phyloP scores from a whole-genome alignment of 2,888 invertebrate species.

The Scaptomyza caliginosa region DNA sequence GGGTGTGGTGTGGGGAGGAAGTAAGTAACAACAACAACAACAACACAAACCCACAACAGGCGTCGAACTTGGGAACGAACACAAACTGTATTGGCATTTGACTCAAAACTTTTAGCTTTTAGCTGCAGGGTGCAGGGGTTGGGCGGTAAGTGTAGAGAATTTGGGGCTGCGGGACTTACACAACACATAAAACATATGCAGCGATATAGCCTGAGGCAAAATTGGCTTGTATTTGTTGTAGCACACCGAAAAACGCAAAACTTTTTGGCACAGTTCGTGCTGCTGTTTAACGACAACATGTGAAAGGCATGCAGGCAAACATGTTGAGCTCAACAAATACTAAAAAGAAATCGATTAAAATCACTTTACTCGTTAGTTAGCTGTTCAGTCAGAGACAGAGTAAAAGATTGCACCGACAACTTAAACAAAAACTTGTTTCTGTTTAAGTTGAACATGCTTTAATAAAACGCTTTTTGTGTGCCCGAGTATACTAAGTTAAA shows the following conservation, averaged over 20 bases:
- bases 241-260: slow-evolving; percentile 63
- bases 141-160: not conserved
- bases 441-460: not conserved
- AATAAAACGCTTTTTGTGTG: not conserved
- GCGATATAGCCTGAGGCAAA: slow-evolving; percentile 40
- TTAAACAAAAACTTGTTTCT: not conserved
- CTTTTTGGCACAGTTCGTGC: slow-evolving; percentile 69
- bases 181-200: slow-evolving; percentile 58
- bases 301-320: slow-evolving; percentile 35
- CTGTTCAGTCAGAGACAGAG: slow-evolving; percentile 15
- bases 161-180: slow-evolving; percentile 4
- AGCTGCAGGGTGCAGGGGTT: not conserved
- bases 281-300: slow-evolving; percentile 72
- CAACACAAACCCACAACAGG: slow-evolving; percentile 40
- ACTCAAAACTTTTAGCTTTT: slow-evolving; percentile 74
- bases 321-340: slow-evolving; percentile 44
- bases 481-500: not conserved
- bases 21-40: slow-evolving; percentile 1
- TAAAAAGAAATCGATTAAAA: slow-evolving; percentile 60
- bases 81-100: slow-evolving; percentile 77
- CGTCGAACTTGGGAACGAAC: slow-evolving; percentile 55
- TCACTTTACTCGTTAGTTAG: slow-evolving; percentile 63
- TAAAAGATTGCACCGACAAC: not conserved
- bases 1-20: too few relatives aligned
- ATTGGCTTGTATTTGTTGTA: slow-evolving; percentile 58